phyloP scores from a whole-genome alignment of 2,888 invertebrate genomes.

The Gymnocheta viridis region DNA sequence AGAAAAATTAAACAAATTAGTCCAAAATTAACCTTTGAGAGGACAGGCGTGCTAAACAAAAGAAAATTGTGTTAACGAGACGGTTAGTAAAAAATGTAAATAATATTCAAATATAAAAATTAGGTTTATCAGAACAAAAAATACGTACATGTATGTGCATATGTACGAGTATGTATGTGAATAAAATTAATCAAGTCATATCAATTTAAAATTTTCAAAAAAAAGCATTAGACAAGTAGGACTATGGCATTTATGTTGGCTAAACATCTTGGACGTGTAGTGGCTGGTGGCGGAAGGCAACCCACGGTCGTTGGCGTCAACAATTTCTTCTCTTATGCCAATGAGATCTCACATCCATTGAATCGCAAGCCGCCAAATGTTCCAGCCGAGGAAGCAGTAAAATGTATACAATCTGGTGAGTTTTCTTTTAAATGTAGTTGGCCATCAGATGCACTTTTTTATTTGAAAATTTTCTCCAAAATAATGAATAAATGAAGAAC shows the following conservation, averaged over 20 bases:
- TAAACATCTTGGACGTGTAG: conserved; percentile 72
- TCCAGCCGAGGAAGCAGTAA: conserved; percentile 89
- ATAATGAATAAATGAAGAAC: too few relatives aligned
- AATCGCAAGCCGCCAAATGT: conserved; percentile 88
- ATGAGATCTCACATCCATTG: conserved; percentile 91
- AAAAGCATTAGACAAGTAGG: conserved; percentile 10
- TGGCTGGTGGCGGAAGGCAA: conserved; percentile 47
- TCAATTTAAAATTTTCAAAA: background rate
- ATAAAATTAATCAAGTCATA: background rate
- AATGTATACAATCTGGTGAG: conserved; percentile 91
- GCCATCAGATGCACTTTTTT: background rate
- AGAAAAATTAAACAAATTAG: conserved; percentile 47
- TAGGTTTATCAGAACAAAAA: background rate
- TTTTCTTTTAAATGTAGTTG: conserved; percentile 9
- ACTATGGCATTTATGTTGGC: conserved; percentile 73
- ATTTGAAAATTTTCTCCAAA: conserved; percentile 25
- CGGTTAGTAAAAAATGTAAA: conserved; percentile 22
- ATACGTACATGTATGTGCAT: too few relatives aligned
- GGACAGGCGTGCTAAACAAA: conserved; percentile 34
- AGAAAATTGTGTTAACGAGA: background rate
- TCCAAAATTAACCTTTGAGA: conserved; percentile 45
- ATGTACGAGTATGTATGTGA: too few relatives aligned
- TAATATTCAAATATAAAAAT: background rate
- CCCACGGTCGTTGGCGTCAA: conserved; percentile 68
- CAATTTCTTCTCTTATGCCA: conserved; percentile 87